These are phyloP conservation scores for Eupithecia tripunctaria DNA, from an alignment of 2,888 invertebrate species.

Conservation along the genomic window DNA sequence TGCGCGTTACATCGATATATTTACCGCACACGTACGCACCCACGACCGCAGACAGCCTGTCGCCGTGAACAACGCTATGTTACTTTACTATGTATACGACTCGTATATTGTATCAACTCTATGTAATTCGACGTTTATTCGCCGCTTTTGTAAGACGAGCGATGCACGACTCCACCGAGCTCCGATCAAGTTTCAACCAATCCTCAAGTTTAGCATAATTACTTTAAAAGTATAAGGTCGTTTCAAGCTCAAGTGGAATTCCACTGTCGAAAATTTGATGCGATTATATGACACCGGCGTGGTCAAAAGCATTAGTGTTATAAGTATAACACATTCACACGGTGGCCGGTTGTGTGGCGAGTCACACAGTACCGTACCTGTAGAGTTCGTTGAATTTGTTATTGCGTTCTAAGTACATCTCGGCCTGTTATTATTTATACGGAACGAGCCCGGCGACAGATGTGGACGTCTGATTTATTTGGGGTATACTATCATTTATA, in stretches of 20 bases:
- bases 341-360: conserved; percentile 75
- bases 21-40: conserved; percentile 74
- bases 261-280: conserved; percentile 69
- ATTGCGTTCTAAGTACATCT: conserved; percentile 81
- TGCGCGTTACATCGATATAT: conserved; percentile 64
- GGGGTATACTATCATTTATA: conserved; percentile 64
- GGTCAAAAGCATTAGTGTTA: conserved; percentile 72
- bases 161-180: conserved; percentile 48
- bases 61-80: conserved; percentile 81
- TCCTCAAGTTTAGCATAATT: conserved; percentile 52
- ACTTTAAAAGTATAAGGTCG: conserved; percentile 54
- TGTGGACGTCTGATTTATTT: conserved; percentile 72
- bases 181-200: conserved; percentile 62
- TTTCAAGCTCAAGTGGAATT: conserved; percentile 66
- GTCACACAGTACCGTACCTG: conserved; percentile 82
- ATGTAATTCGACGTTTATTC: conserved; percentile 76
- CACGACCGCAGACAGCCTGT: conserved; percentile 81
- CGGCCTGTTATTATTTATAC: conserved; percentile 77
- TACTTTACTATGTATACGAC: conserved; percentile 72
- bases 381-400: conserved; percentile 85
- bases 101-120: conserved; percentile 65
- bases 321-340: conserved; percentile 79
- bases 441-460: conserved; percentile 72
- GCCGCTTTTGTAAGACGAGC: conserved; percentile 67
- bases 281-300: conserved; percentile 75